These are phyloP conservation scores for Crocidura indochinensis DNA, from an alignment of 2,797 vertebrate species.

Conservation along the genomic window DNA sequence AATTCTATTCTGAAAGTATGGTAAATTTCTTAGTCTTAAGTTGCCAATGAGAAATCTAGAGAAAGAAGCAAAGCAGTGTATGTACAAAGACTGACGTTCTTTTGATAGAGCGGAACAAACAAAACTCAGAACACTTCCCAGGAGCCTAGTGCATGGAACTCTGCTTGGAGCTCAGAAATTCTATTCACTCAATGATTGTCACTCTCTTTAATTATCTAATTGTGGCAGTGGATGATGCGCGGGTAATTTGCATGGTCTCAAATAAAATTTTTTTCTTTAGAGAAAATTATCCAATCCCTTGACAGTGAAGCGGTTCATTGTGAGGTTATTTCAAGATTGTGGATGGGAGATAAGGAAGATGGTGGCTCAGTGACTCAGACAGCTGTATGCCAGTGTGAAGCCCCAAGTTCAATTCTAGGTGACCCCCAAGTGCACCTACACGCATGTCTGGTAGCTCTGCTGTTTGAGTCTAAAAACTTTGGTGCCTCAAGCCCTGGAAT, in stretches of 20 bases:
- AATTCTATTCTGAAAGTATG: background rate
- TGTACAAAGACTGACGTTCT: background rate
- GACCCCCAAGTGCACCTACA: no score
- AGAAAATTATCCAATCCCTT: background rate
- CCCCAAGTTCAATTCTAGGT: no score
- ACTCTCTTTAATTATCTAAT: background rate
- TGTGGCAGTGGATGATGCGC: no score
- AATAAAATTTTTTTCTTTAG: background rate
- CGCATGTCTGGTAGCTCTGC: no score
- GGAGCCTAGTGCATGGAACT: background rate
- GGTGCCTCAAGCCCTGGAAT: no score
- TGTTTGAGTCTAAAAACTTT: no score
- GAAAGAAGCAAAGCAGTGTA: background rate
- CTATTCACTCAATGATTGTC: background rate
- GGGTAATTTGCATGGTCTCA: background rate
- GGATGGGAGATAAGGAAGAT: no score
- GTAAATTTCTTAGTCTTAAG: background rate
- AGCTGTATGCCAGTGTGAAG: no score
- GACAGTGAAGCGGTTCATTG: background rate
- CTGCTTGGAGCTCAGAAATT: background rate
- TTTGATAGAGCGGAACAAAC: background rate
- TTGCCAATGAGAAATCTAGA: background rate
- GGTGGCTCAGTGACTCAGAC: no score
- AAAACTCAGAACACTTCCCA: background rate
- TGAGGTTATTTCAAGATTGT: background rate